These are phyloP conservation scores for Frieseomelitta varia DNA, from an alignment of 1,140 invertebrate species.

Conservation along the genomic window DNA sequence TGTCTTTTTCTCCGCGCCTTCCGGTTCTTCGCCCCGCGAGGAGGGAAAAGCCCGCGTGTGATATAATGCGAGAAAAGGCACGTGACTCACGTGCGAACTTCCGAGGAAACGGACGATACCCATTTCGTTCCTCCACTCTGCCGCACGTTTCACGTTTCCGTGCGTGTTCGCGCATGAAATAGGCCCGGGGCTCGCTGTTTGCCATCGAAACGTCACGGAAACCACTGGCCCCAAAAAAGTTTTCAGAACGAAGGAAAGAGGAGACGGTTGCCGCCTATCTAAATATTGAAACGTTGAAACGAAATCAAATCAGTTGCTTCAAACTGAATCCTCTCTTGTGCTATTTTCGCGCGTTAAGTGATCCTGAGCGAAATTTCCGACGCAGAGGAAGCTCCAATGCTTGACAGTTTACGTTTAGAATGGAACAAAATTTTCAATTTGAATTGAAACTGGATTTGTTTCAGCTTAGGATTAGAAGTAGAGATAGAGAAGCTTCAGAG, in stretches of 20 bases:
- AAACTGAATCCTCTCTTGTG: not conserved
- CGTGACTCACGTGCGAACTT: slow-evolving; percentile 77
- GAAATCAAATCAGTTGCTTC: not conserved
- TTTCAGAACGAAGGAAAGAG: not conserved
- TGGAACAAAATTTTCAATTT: no score
- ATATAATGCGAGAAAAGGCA: slow-evolving; percentile 70
- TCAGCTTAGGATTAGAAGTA: no score
- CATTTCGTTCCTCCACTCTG: slow-evolving; percentile 37
- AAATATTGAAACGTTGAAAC: not conserved
- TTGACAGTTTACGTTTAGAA: no score
- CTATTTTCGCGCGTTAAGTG: no score
- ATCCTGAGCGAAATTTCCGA: no score
- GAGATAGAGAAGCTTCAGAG: no score
- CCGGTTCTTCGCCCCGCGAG: not conserved
- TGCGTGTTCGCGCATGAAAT: slow-evolving; percentile 75
- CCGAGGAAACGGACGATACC: slow-evolving; percentile 64
- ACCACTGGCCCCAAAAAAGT: not conserved
- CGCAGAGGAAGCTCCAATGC: no score
- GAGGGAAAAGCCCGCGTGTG: slow-evolving; percentile 44
- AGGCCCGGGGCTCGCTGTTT: slow-evolving; percentile 60
- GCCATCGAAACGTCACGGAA: slow-evolving; percentile 22
- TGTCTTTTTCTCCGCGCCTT: not conserved
- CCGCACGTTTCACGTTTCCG: slow-evolving; percentile 62
- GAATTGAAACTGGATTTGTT: no score
- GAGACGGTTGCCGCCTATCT: not conserved